phyloP scores from a whole-genome alignment of 2,888 invertebrate genomes.

The Teinopalpus imperialis region DNA sequence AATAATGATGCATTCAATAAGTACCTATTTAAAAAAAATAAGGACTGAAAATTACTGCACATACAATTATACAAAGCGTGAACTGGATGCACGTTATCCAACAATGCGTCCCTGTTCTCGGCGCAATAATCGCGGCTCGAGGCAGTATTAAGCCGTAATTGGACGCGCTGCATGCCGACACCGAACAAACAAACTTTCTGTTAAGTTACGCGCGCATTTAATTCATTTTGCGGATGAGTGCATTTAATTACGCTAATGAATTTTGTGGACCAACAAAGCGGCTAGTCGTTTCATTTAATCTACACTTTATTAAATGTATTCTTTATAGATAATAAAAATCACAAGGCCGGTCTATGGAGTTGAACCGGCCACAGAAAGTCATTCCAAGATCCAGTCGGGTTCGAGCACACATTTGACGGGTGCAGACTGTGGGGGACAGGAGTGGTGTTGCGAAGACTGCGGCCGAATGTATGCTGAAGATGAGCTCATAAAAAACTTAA shows the following conservation, averaged over 20 bases:
- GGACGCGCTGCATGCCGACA: slow-evolving; percentile 19
- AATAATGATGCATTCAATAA: no score
- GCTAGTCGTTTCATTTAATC: slow-evolving; percentile 35
- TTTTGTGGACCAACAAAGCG: slow-evolving; percentile 48
- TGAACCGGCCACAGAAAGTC: no score
- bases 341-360: no score
- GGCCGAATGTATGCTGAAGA: no score
- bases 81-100: slow-evolving; percentile 12
- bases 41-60: no score
- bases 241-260: slow-evolving; percentile 49
- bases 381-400: no score
- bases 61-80: slow-evolving; percentile 18
- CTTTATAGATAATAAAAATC: no score
- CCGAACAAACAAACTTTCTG: slow-evolving; percentile 26
- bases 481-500: no score
- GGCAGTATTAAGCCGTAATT: slow-evolving; percentile 20
- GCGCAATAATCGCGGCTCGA: slow-evolving; percentile 22
- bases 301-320: neutral
- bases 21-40: no score
- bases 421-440: no score
- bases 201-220: slow-evolving; percentile 42
- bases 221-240: slow-evolving; percentile 63
- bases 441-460: no score
- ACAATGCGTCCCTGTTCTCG: slow-evolving; percentile 25
- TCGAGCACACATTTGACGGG: no score